Conservation (phyloP, 2,888 invertebrate species). For the Bursaphelenchus okinawaensis region DNA sequence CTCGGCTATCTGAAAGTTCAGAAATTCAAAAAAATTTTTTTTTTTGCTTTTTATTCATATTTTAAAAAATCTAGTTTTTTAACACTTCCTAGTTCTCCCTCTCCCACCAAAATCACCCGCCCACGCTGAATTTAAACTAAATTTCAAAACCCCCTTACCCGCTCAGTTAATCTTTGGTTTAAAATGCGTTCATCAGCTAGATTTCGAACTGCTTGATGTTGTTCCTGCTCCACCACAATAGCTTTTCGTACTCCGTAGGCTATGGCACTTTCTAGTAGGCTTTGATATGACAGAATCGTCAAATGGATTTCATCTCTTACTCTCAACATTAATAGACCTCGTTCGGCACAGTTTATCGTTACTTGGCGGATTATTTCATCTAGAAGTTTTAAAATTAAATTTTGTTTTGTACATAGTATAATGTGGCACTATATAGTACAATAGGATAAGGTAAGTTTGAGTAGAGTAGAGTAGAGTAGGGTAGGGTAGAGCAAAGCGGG, state of each 20-base stretch:
- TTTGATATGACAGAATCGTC: slow-evolving; percentile 92
- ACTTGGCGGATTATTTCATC: slow-evolving; percentile 85
- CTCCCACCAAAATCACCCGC: not conserved
- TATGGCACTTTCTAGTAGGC: slow-evolving; percentile 90
- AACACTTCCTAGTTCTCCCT: too few species aligned
- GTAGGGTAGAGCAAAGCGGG: not conserved
- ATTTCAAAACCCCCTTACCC: slow-evolving; percentile 25
- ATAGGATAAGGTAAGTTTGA: too few species aligned
- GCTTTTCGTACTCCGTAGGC: slow-evolving; percentile 94
- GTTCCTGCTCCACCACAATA: slow-evolving; percentile 75
- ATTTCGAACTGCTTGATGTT: slow-evolving; percentile 37
- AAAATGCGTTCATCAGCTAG: slow-evolving; percentile 27
- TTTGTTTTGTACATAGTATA: not conserved
- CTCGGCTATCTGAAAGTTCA: slow-evolving; percentile 36
- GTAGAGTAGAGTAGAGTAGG: too few species aligned
- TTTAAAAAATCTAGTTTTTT: not conserved
- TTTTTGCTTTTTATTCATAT: too few species aligned
- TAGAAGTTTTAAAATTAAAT: slow-evolving; percentile 41
- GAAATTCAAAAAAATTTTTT: not conserved
- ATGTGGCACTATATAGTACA: too few species aligned
- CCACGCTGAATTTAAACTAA: not conserved
- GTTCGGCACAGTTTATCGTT: slow-evolving; percentile 91
- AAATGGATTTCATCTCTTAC: slow-evolving; percentile 91
- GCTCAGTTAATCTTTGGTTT: slow-evolving; percentile 24
- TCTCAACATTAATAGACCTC: slow-evolving; percentile 82